A percentile compares a stretch with the other conserved stretches of the same genome.
These are phyloP conservation scores for Athalia circularis DNA, from an alignment of 2,888 invertebrate genomes.

Conservation along the genomic window DNA sequence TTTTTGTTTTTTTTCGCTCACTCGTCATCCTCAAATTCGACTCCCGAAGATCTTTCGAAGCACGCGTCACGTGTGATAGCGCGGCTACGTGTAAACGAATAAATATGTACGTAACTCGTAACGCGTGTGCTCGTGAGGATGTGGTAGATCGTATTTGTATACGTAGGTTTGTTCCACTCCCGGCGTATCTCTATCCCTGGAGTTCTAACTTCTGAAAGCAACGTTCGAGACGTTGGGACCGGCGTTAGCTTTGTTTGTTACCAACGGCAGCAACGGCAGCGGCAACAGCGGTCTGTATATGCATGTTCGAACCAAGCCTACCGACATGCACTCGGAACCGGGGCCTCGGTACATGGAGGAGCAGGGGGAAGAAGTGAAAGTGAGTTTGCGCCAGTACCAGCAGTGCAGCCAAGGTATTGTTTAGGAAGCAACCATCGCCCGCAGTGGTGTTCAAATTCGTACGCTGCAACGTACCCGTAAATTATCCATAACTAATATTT, in stretches of 20 bases:
- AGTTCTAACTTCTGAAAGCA: neutral
- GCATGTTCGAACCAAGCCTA: no score
- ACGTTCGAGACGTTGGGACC: slow-evolving; percentile 4
- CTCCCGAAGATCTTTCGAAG: no score
- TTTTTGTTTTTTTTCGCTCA: neutral
- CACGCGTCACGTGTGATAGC: neutral
- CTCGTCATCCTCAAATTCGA: no score
- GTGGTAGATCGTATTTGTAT: neutral
- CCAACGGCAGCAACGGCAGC: neutral
- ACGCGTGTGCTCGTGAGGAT: neutral
- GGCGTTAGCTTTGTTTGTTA: slow-evolving; percentile 16
- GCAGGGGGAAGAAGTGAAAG: slow-evolving; percentile 71
- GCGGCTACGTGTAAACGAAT: neutral
- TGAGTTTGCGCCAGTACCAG: slow-evolving; percentile 58
- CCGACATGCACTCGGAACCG: neutral
- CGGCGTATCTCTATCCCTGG: neutral
- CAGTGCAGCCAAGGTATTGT: slow-evolving; percentile 64
- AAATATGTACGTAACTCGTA: neutral
- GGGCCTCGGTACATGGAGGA: slow-evolving; percentile 26
- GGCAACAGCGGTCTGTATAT: neutral
- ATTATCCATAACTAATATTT: neutral
- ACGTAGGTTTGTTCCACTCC: slow-evolving; percentile 16
- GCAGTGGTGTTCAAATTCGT: slow-evolving; percentile 67
- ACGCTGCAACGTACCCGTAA: neutral
- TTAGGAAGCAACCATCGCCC: slow-evolving; percentile 69